A percentile compares a stretch with the other conserved stretches of the same genome.
phyloP scores from a whole-genome alignment of 2,888 invertebrate species.

The Rhopalosiphum nymphaeae region DNA sequence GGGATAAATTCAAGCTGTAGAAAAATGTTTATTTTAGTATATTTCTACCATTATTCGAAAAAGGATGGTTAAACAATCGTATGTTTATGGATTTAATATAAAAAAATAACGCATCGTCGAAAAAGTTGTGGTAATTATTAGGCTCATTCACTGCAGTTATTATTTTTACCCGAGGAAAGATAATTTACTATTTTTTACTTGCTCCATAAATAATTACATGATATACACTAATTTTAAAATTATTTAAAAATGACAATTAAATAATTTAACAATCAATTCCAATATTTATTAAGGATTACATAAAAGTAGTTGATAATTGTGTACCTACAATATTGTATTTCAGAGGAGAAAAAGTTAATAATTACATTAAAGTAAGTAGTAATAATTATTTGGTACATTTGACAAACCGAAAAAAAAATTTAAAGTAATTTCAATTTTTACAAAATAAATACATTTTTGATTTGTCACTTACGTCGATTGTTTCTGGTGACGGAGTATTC shows the following conservation, averaged over 20 bases:
- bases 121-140: neutral
- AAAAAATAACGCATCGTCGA: neutral
- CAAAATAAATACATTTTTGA: neutral
- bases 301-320: neutral
- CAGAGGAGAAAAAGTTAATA: neutral
- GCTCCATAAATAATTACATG: neutral
- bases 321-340: neutral
- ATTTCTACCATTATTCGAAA: neutral
- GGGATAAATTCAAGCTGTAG: neutral
- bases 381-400: neutral
- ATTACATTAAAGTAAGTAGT: neutral
- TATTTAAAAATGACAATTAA: neutral
- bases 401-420: neutral
- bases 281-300: neutral
- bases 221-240: neutral
- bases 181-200: neutral
- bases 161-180: neutral
- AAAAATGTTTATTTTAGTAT: neutral
- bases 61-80: neutral
- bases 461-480: neutral
- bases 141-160: neutral
- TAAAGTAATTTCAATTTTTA: neutral
- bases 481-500: neutral
- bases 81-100: neutral
- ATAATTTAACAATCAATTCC: neutral